Evolutionary conservation across 2,113 vertebrate genomes (phyloP).

Genomic region (Poecile atricapillus): DNA sequence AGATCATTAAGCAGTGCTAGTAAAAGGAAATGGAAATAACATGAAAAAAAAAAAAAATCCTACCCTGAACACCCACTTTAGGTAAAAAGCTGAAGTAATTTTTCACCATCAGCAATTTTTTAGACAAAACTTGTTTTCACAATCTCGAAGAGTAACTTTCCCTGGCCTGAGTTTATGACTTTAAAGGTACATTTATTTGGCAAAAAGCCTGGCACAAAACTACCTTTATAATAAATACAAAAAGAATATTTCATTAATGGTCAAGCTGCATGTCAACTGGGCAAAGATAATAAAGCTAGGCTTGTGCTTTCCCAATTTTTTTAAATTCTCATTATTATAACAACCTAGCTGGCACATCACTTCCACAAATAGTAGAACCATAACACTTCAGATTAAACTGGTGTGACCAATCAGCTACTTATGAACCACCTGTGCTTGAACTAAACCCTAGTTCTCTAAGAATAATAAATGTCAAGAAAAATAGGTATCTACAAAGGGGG

Average conservation of each 20-base stretch:
- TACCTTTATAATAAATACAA: background rate
- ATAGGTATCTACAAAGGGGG: background rate
- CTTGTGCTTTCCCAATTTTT: background rate
- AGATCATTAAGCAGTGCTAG: constrained; percentile 59
- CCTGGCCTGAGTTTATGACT: constrained; percentile 4
- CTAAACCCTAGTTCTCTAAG: background rate
- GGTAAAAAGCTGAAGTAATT: constrained; percentile 52
- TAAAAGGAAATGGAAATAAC: constrained; percentile 55
- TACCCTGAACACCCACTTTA: constrained; percentile 33
- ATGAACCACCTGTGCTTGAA: background rate
- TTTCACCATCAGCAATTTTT: constrained; percentile 44
- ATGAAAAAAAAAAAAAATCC: constrained; percentile 66
- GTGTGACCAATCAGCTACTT: background rate
- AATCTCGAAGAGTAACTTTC: background rate
- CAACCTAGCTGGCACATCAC: background rate
- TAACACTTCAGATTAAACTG: background rate
- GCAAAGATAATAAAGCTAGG: background rate
- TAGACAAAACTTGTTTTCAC: constrained; percentile 17
- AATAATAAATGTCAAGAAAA: background rate
- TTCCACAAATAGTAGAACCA: background rate
- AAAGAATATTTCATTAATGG: background rate
- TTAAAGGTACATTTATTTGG: constrained; percentile 20
- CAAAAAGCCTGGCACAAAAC: background rate
- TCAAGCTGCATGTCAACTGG: background rate
- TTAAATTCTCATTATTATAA: background rate